A percentile compares a stretch with the other conserved stretches of the same genome.
These are phyloP conservation scores for Bombus waltoni DNA, from an alignment of 1,140 invertebrate species.

Conservation along the genomic window DNA sequence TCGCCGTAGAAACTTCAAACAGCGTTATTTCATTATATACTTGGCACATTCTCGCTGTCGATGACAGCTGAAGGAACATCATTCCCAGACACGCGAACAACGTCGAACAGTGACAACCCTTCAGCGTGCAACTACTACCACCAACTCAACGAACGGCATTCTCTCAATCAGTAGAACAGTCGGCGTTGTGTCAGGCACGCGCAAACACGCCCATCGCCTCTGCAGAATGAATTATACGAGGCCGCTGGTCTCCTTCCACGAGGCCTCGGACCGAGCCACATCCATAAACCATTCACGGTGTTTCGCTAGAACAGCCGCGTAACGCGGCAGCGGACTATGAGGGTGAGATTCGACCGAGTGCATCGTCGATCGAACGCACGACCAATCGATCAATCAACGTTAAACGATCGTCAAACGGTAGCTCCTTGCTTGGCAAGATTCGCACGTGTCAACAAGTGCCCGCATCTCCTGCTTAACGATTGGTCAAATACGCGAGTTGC, in stretches of 20 bases:
- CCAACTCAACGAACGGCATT: not conserved
- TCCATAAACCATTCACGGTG: slow-evolving; percentile 52
- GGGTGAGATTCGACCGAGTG: not conserved
- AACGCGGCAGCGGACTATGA: slow-evolving; percentile 13
- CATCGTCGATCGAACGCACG: slow-evolving; percentile 16
- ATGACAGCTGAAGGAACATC: slow-evolving; percentile 26
- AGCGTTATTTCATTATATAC: not conserved
- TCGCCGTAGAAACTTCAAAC: not conserved
- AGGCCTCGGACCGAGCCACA: not conserved
- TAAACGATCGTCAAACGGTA: slow-evolving; percentile 22
- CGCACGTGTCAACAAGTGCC: slow-evolving; percentile 13
- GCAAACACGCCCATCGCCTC: slow-evolving; percentile 15
- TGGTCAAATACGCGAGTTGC: not conserved
- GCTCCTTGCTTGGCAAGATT: not conserved
- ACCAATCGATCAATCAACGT: slow-evolving; percentile 31
- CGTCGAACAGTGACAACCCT: slow-evolving; percentile 14
- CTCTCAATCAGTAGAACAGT: slow-evolving; percentile 28
- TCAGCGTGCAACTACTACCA: slow-evolving; percentile 4
- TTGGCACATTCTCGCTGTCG: not conserved
- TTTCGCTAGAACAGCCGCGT: slow-evolving; percentile 26
- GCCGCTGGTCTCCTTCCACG: slow-evolving; percentile 19
- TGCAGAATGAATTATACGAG: slow-evolving; percentile 47
- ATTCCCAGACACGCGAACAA: not conserved
- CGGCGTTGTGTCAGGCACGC: slow-evolving; percentile 38
- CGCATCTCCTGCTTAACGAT: not conserved